A percentile compares a stretch with the other conserved stretches of the same genome.
Evolutionary conservation across 2,888 invertebrate genomes (phyloP).

Genomic region (Lacanobia oleracea): DNA sequence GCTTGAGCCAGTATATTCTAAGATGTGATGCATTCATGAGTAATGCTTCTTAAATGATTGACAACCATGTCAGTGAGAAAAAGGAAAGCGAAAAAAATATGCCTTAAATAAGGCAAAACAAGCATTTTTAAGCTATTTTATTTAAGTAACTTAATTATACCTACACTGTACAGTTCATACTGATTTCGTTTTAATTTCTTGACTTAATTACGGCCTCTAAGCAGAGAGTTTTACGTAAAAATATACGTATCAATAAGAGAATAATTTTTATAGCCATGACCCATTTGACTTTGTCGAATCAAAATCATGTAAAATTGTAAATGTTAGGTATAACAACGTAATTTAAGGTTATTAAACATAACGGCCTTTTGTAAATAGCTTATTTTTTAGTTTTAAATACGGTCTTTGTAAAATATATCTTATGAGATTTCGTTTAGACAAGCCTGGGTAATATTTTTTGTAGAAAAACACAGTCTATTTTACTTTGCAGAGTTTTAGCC

Average conservation of each 20-base stretch:
- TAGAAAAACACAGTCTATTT: slow-evolving; percentile 23
- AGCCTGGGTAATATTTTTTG: slow-evolving; percentile 32
- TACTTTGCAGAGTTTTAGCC: slow-evolving; percentile 41
- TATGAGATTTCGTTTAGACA: slow-evolving; percentile 56
- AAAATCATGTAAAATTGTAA: slow-evolving; percentile 84
- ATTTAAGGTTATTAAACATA: slow-evolving; percentile 73
- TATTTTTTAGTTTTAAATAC: slow-evolving; percentile 75
- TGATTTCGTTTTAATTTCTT: slow-evolving; percentile 51
- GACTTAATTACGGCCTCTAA: slow-evolving; percentile 53
- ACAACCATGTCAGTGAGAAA: slow-evolving; percentile 27
- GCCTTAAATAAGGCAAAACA: slow-evolving; percentile 54
- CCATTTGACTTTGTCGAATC: slow-evolving; percentile 67
- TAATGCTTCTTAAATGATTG: slow-evolving; percentile 28
- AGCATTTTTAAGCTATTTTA: slow-evolving; percentile 63
- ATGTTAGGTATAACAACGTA: slow-evolving; percentile 80
- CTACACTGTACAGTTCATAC: slow-evolving; percentile 63
- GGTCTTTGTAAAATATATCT: slow-evolving; percentile 66
- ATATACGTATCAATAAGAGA: slow-evolving; percentile 54
- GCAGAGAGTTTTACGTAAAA: slow-evolving; percentile 60
- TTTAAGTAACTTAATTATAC: slow-evolving; percentile 65
- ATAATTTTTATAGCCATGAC: slow-evolving; percentile 63
- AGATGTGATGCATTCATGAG: slow-evolving; percentile 42
- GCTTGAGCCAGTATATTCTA: slow-evolving; percentile 53
- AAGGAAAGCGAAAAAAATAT: slow-evolving; percentile 20
- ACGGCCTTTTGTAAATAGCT: slow-evolving; percentile 88